Evolutionary conservation across 37 sponge, comb jelly and placozoan genomes (phyloP).

Genomic region (Chondrosia reniformis): DNA sequence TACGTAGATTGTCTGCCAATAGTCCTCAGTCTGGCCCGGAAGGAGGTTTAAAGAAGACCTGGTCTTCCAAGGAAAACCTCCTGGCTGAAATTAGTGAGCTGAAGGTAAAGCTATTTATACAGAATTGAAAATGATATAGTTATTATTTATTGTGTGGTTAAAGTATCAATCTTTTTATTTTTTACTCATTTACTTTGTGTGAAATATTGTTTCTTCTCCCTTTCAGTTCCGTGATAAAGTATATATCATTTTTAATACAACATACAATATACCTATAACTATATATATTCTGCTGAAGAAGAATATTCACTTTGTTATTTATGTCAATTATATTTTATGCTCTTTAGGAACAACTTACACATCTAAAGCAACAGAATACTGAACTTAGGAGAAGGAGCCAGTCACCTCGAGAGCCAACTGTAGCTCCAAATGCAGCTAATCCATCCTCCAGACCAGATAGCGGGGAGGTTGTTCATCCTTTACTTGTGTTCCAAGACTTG

Average conservation of each 20-base stretch:
- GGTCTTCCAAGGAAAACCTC: constrained; percentile 23
- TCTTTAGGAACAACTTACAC: constrained; percentile 4
- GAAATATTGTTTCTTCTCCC: too few relatives aligned
- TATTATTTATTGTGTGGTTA: too few relatives aligned
- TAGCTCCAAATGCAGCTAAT: neutral
- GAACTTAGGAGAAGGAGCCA: constrained; percentile 1
- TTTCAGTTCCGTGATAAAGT: too few relatives aligned
- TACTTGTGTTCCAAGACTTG: neutral
- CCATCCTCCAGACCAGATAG: neutral
- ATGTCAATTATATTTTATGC: neutral
- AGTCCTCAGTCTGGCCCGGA: neutral
- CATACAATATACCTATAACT: too few relatives aligned
- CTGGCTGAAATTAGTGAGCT: constrained; percentile 10
- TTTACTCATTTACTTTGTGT: too few relatives aligned
- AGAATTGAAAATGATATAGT: too few relatives aligned
- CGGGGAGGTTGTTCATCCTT: neutral
- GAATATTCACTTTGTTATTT: too few relatives aligned
- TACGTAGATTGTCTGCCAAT: neutral
- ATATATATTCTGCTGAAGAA: too few relatives aligned
- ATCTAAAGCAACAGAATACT: constrained; percentile 7
- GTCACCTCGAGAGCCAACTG: neutral
- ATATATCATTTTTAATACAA: too few relatives aligned
- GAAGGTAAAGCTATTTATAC: neutral
- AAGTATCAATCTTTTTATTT: too few relatives aligned
- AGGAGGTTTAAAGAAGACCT: neutral